A percentile compares a stretch with the other conserved stretches of the same genome.
Evolutionary conservation across 2,113 vertebrate species (phyloP).

Genomic region (Nanorana parkeri): DNA sequence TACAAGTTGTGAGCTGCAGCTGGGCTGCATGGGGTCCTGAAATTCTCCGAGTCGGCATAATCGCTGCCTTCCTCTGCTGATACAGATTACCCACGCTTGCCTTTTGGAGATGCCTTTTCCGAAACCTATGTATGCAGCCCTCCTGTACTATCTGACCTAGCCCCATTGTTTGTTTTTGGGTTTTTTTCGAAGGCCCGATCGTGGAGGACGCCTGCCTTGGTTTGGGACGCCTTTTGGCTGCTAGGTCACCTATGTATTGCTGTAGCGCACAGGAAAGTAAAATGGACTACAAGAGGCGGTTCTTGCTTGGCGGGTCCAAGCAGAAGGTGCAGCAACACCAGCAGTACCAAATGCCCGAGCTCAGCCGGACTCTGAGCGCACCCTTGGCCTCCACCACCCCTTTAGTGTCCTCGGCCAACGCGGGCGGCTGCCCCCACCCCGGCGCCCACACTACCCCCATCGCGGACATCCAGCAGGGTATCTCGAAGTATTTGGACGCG

Average conservation of each 20-base stretch:
- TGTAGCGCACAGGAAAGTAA: constrained; percentile 98
- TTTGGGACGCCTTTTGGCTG: constrained; percentile 59
- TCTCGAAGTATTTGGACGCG: constrained; percentile 97
- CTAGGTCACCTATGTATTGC: constrained; percentile 92
- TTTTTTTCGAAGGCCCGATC: constrained; percentile 62
- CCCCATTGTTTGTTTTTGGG: no score
- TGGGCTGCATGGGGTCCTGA: constrained; percentile 75
- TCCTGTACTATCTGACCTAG: constrained; percentile 79
- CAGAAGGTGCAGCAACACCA: constrained; percentile 99
- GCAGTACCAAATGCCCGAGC: constrained; percentile 94
- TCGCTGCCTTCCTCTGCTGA: constrained; percentile 68
- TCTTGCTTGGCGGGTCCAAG: constrained; percentile 99
- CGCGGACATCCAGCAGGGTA: constrained; percentile 98
- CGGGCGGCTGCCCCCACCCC: constrained; percentile 75
- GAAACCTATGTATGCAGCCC: constrained; percentile 78
- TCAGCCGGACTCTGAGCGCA: constrained; percentile 91
- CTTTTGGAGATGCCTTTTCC: constrained; percentile 87
- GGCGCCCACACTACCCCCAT: constrained; percentile 84
- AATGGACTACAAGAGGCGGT: constrained; percentile 99
- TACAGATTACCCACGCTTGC: constrained; percentile 70
- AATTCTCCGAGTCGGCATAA: constrained; percentile 66
- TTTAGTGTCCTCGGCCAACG: constrained; percentile 78
- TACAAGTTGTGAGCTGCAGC: constrained; percentile 74
- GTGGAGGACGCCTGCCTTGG: constrained; percentile 65
- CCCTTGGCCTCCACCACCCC: constrained; percentile 82